Percentiles rank a stretch among this genome's conserved stretches.
Evolutionary conservation across 2,888 invertebrate species (phyloP).

Genomic region (Drosophila seclusa): DNA sequence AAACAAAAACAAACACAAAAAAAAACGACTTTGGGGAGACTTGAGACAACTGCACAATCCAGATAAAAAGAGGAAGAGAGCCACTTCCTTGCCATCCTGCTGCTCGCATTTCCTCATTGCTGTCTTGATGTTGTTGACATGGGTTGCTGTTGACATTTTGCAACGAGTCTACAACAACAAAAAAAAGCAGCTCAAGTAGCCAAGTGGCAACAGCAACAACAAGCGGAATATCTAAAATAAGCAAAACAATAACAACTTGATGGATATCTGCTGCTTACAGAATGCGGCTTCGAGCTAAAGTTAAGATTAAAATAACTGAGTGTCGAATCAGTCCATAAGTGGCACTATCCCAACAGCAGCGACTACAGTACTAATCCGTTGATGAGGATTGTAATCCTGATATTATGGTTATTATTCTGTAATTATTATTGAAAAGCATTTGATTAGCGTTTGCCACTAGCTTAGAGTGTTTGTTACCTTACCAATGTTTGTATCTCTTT

Average conservation of each 20-base stretch:
- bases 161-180: conserved; percentile 79
- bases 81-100: conserved; percentile 37
- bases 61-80: conserved; percentile 41
- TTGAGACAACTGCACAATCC: conserved; percentile 67
- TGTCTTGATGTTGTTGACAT: conserved; percentile 58
- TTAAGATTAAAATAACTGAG: conserved; percentile 1
- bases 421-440: neutral
- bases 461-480: neutral
- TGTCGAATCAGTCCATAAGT: conserved; percentile 42
- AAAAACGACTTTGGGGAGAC: conserved; percentile 20
- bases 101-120: conserved; percentile 6
- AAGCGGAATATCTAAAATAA: conserved; percentile 33
- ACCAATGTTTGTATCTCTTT: neutral
- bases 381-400: neutral
- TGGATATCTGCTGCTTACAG: conserved; percentile 15
- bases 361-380: too few relatives aligned
- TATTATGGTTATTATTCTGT: rapidly evolving
- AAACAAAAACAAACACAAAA: neutral
- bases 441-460: neutral
- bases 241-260: conserved; percentile 24
- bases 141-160: conserved; percentile 75
- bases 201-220: conserved; percentile 26
- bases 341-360: conserved; percentile 24
- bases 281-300: neutral
- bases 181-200: conserved; percentile 71